Conservation (phyloP, 2,888 invertebrate genomes). For the Anorthoa munda region DNA sequence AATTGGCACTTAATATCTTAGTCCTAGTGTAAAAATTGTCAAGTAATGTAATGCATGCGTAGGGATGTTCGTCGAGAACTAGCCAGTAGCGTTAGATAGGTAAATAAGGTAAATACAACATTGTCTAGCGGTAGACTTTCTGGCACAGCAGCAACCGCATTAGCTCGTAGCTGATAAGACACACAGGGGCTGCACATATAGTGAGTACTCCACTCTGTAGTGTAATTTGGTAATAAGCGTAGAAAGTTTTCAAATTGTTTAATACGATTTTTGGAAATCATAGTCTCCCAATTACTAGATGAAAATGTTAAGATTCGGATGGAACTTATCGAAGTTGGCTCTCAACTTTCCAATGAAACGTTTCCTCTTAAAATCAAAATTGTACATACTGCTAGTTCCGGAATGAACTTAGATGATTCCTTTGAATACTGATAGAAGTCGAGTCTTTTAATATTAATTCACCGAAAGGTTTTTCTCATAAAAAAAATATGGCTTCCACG, state of each 20-base stretch:
- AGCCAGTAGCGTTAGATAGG: slow-evolving; percentile 49
- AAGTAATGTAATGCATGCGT: slow-evolving; percentile 49
- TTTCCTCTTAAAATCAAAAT: slow-evolving; percentile 23
- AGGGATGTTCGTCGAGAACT: slow-evolving; percentile 42
- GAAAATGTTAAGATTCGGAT: slow-evolving; percentile 42
- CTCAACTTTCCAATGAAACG: slow-evolving; percentile 24
- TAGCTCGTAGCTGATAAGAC: slow-evolving; percentile 12
- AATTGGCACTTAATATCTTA: slow-evolving; percentile 41
- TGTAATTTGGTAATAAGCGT: slow-evolving; percentile 38
- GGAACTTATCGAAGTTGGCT: slow-evolving; percentile 35
- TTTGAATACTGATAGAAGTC: slow-evolving; percentile 72
- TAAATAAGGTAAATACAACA: slow-evolving; percentile 31
- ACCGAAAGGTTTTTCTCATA: slow-evolving; percentile 44
- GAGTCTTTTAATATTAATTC: slow-evolving; percentile 57
- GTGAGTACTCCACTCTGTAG: slow-evolving; percentile 40
- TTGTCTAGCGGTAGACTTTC: slow-evolving; percentile 3
- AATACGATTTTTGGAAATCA: slow-evolving; percentile 56
- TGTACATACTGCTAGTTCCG: slow-evolving; percentile 26
- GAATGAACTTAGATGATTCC: slow-evolving; percentile 69
- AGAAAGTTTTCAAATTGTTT: slow-evolving; percentile 42
- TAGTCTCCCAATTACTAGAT: slow-evolving; percentile 55
- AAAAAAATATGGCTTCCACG: slow-evolving; percentile 60
- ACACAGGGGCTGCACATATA: slow-evolving; percentile 27
- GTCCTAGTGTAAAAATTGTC: slow-evolving; percentile 37
- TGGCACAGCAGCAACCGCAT: slow-evolving; percentile 1